Conservation (phyloP, 2,888 invertebrate genomes). For the Megastigmus dorsalis region DNA sequence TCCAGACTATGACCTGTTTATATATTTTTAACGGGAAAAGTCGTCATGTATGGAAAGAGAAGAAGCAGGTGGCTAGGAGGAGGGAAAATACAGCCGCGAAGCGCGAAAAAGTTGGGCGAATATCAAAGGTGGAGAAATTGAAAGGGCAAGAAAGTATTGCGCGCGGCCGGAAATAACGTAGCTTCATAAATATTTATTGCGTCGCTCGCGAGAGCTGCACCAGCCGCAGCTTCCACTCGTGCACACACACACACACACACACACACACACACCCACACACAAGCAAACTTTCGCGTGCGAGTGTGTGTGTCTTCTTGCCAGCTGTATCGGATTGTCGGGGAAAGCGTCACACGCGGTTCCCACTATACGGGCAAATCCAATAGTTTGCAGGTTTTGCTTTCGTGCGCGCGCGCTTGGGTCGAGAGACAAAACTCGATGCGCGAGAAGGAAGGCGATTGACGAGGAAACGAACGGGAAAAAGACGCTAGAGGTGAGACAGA, state of each 20-base stretch:
- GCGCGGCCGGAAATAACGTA: slow-evolving; percentile 29
- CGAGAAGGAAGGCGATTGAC: slow-evolving; percentile 13
- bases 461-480: slow-evolving; percentile 42
- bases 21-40: no score
- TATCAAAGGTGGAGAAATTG: slow-evolving; percentile 42
- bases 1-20: no score
- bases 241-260: no score
- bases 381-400: slow-evolving; percentile 33
- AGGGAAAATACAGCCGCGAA: no score
- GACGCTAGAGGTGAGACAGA: not conserved
- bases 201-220: not conserved
- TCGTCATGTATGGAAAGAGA: no score
- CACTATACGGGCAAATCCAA: slow-evolving; percentile 22
- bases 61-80: no score
- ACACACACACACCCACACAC: no score
- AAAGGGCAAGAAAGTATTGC: slow-evolving; percentile 23
- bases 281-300: not conserved
- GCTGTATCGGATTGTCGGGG: slow-evolving; percentile 31
- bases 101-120: not conserved
- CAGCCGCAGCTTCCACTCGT: no score
- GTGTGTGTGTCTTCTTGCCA: no score
- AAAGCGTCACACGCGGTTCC: not conserved
- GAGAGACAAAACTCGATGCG: not conserved
- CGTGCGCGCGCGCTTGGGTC: not conserved
- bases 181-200: slow-evolving; percentile 53